These are phyloP conservation scores for Amphiprion ocellaris DNA, from an alignment of 2,113 vertebrate species.

Conservation along the genomic window DNA sequence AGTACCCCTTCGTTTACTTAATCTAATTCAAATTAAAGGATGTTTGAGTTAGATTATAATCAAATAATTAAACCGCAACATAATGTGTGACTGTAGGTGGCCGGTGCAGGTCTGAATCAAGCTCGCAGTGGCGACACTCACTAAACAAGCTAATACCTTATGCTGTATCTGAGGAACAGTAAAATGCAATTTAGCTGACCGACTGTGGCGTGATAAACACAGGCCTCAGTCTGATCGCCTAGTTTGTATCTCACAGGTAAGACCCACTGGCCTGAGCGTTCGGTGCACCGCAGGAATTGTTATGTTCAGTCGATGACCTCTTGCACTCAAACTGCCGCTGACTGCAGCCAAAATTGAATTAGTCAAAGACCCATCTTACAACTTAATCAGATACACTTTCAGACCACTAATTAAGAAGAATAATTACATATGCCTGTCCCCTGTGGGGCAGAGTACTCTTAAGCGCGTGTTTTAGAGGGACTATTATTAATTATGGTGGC, in stretches of 20 bases:
- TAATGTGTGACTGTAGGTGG: slow-evolving; percentile 23
- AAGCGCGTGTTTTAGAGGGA: slow-evolving; percentile 68
- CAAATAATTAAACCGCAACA: slow-evolving; percentile 42
- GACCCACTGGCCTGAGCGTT: slow-evolving; percentile 20
- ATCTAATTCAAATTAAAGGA: slow-evolving; percentile 36
- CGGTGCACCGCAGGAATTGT: slow-evolving; percentile 44
- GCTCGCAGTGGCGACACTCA: slow-evolving; percentile 16
- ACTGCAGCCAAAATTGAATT: slow-evolving; percentile 79
- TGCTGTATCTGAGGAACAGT: slow-evolving; percentile 6
- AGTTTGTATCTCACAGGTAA: slow-evolving; percentile 40
- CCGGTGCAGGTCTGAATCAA: slow-evolving; percentile 26
- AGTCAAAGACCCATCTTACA: slow-evolving; percentile 76
- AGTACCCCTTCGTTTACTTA: slow-evolving; percentile 23
- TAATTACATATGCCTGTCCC: slow-evolving; percentile 81
- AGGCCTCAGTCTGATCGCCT: slow-evolving; percentile 11
- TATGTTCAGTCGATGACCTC: slow-evolving; percentile 62
- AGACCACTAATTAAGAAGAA: slow-evolving; percentile 84
- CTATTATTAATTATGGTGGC: slow-evolving; percentile 76
- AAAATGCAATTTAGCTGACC: slow-evolving; percentile 36
- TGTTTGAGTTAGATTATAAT: slow-evolving; percentile 37
- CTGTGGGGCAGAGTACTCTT: slow-evolving; percentile 64
- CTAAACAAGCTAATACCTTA: slow-evolving; percentile 28
- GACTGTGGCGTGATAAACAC: slow-evolving; percentile 23
- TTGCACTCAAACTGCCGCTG: slow-evolving; percentile 61
- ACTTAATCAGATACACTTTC: slow-evolving; percentile 84